Percentiles rank a stretch among this genome's conserved stretches.
Conservation (phyloP, 2,888 invertebrate genomes). For the Caenorhabditis zanzibari region DNA sequence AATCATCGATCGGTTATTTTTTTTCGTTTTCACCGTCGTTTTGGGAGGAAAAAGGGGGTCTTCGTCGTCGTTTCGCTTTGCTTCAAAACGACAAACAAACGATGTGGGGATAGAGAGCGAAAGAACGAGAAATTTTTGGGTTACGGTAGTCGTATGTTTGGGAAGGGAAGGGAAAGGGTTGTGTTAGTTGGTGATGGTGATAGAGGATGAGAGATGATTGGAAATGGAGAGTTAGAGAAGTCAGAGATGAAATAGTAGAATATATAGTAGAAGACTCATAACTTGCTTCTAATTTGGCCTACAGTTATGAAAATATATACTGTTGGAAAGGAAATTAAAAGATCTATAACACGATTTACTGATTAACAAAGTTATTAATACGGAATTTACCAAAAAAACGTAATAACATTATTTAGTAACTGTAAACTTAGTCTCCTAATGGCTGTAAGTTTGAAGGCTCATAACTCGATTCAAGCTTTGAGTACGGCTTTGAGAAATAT, state of each 20-base stretch:
- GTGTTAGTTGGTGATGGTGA: conserved; percentile 10
- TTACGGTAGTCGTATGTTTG: conserved; percentile 38
- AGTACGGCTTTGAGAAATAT: not conserved
- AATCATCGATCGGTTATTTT: conserved; percentile 23
- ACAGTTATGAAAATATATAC: not conserved
- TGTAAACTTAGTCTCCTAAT: too few species aligned
- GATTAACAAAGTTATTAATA: too few species aligned
- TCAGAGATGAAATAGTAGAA: not conserved
- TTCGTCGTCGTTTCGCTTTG: conserved; percentile 31
- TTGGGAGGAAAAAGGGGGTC: not conserved
- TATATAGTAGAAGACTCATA: not conserved
- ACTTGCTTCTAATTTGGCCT: not conserved
- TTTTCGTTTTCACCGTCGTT: not conserved
- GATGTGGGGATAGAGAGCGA: not conserved
- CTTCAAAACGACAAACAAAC: conserved; percentile 58
- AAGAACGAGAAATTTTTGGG: conserved; percentile 4
- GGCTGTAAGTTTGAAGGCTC: not conserved
- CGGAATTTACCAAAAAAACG: too few species aligned
- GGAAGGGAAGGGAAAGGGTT: not conserved
- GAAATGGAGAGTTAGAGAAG: not conserved
- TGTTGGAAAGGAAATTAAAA: not conserved
- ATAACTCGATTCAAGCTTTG: not conserved
- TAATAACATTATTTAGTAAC: too few species aligned
- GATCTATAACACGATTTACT: not conserved
- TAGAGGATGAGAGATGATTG: conserved; percentile 1